A percentile compares a stretch with the other conserved stretches of the same genome.
Evolutionary conservation across 2,888 invertebrate species (phyloP).

Genomic region (Sclerodermus sp.): DNA sequence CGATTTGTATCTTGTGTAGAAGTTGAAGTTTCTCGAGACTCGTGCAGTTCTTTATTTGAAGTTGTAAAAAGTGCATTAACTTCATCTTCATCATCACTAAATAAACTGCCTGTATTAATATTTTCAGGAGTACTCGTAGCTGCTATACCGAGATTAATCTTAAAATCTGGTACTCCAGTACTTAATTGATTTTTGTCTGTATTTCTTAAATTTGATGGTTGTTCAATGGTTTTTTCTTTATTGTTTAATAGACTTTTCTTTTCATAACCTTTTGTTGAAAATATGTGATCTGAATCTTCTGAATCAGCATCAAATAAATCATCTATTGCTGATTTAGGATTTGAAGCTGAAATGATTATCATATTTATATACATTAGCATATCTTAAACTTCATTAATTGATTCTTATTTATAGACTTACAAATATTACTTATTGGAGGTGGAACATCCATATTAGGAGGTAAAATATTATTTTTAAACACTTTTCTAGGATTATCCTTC

Average conservation of each 20-base stretch:
- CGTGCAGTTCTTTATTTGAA: constrained; percentile 23
- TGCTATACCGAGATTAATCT: constrained; percentile 17
- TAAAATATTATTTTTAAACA: constrained; percentile 45
- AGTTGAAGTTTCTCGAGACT: constrained; percentile 16
- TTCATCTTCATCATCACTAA: constrained; percentile 43
- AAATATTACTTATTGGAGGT: constrained; percentile 49
- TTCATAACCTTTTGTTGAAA: constrained; percentile 40
- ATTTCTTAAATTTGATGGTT: constrained; percentile 4
- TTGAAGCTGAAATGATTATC: constrained; percentile 35
- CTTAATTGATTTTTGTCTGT: constrained; percentile 28
- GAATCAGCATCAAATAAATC: constrained; percentile 53
- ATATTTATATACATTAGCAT: neutral
- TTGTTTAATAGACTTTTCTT: constrained; percentile 23
- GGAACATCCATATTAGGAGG: constrained; percentile 51
- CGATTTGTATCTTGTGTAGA: constrained; percentile 9
- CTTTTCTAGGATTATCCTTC: constrained; percentile 37
- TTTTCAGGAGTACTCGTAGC: constrained; percentile 44
- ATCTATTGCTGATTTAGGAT: constrained; percentile 52
- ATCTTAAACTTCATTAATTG: neutral
- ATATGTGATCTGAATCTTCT: constrained; percentile 53
- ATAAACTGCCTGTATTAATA: constrained; percentile 31
- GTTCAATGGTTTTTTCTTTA: constrained; percentile 11
- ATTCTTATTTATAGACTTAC: constrained; percentile 29
- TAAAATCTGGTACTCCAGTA: constrained; percentile 17
- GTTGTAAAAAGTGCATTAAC: constrained; percentile 40